phyloP scores from a whole-genome alignment of 37 sponge, comb jelly and placozoan genomes.

The Beroe forskalii region DNA sequence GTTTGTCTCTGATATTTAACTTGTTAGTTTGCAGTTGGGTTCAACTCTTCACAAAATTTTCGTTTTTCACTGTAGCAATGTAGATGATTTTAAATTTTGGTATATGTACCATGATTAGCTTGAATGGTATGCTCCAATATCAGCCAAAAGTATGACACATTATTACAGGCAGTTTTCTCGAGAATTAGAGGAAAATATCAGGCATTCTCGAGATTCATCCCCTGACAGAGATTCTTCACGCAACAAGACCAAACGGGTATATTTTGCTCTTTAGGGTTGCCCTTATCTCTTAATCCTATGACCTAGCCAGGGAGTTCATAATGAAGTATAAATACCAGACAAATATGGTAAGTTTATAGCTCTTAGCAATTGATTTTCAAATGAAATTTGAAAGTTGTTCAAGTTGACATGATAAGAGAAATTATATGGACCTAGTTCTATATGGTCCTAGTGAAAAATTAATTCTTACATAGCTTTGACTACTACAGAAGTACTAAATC shows the following conservation, averaged over 20 bases:
- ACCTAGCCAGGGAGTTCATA: not conserved
- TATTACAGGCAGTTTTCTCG: constrained; percentile 32
- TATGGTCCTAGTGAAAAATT: too few relatives aligned
- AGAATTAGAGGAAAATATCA: constrained; percentile 44
- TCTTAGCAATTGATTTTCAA: not conserved
- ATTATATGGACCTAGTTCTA: too few relatives aligned
- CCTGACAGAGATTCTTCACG: constrained; percentile 24
- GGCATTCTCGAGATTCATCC: constrained; percentile 32
- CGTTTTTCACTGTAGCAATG: not conserved
- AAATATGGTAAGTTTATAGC: too few relatives aligned
- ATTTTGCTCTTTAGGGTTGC: too few relatives aligned
- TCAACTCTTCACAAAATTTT: not conserved
- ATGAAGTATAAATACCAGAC: too few relatives aligned
- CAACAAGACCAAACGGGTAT: constrained; percentile 46
- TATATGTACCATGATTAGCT: not conserved
- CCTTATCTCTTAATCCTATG: too few relatives aligned
- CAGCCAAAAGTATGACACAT: not conserved
- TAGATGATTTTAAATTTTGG: not conserved
- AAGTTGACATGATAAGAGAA: not conserved
- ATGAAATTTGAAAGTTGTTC: not conserved
- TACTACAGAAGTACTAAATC: too few relatives aligned
- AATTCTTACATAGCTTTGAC: too few relatives aligned
- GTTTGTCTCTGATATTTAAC: not conserved
- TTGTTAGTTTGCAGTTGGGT: not conserved
- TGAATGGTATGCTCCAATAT: not conserved